Percentiles rank a stretch among this genome's conserved stretches.
phyloP scores from a whole-genome alignment of 2,113 vertebrate species.

The Oxyruncus cristatus region DNA sequence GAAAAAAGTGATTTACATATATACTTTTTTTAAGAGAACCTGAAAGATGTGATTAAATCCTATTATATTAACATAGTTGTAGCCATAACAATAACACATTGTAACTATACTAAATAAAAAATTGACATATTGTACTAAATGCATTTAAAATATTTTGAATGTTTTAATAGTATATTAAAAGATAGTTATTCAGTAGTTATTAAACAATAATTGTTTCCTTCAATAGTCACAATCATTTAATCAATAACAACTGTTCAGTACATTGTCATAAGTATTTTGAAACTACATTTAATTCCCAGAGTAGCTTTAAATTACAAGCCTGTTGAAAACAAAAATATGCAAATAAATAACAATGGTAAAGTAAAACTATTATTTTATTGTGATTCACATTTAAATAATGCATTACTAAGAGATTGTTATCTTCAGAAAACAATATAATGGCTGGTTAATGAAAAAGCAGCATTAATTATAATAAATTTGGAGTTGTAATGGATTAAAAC shows the following conservation, averaged over 20 bases:
- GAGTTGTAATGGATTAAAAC: not conserved
- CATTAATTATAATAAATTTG: not conserved
- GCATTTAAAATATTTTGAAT: not conserved
- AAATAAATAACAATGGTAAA: not conserved
- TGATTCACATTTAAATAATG: not conserved
- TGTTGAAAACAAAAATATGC: not conserved
- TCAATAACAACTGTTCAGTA: not conserved
- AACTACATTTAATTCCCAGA: not conserved
- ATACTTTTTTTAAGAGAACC: not conserved
- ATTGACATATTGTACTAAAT: not conserved
- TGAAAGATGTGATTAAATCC: not conserved
- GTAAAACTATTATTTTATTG: not conserved
- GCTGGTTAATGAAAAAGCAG: not conserved
- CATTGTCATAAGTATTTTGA: not conserved
- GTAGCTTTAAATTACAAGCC: not conserved
- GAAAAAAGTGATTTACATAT: not conserved
- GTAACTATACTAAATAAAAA: not conserved
- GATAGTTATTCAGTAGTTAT: not conserved
- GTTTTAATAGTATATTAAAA: not conserved
- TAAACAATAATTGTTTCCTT: not conserved
- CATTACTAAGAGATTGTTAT: not conserved
- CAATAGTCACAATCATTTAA: not conserved
- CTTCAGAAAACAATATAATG: not conserved
- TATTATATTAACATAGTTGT: not conserved
- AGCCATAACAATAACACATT: not conserved